These are phyloP conservation scores for Polydrusus cervinus DNA, from an alignment of 2,888 invertebrate genomes.

Conservation along the genomic window DNA sequence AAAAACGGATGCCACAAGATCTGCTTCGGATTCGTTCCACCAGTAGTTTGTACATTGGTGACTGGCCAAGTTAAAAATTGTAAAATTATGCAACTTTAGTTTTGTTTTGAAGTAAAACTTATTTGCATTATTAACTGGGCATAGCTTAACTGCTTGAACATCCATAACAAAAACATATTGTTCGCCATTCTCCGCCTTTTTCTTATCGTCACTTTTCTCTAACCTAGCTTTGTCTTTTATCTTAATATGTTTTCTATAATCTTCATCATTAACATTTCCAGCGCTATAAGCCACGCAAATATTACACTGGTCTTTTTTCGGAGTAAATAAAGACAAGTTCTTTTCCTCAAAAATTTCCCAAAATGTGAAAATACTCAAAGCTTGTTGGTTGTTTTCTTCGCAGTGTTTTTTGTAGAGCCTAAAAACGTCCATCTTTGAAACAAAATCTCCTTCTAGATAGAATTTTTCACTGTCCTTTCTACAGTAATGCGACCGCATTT, in stretches of 20 bases:
- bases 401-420: background rate
- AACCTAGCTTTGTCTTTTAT: background rate
- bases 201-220: background rate
- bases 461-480: constrained; percentile 1
- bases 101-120: constrained; percentile 53
- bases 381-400: background rate
- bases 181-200: background rate
- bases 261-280: constrained; percentile 34
- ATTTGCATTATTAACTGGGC: constrained; percentile 37
- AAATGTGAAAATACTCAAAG: constrained; percentile 22
- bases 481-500: constrained; percentile 19
- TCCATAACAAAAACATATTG: constrained; percentile 48
- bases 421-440: constrained; percentile 36
- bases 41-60: constrained; percentile 48
- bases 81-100: constrained; percentile 28
- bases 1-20: background rate
- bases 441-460: constrained; percentile 27
- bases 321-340: constrained; percentile 25
- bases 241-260: constrained; percentile 10
- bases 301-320: constrained; percentile 25
- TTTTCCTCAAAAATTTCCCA: constrained; percentile 45
- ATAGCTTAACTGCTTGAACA: constrained; percentile 48
- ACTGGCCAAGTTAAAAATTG: constrained; percentile 35
- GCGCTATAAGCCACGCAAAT: constrained; percentile 44
- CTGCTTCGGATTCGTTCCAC: constrained; percentile 34